Evolutionary conservation across 2,113 vertebrate genomes (phyloP).

Genomic region (Phodopus roborovskii): DNA sequence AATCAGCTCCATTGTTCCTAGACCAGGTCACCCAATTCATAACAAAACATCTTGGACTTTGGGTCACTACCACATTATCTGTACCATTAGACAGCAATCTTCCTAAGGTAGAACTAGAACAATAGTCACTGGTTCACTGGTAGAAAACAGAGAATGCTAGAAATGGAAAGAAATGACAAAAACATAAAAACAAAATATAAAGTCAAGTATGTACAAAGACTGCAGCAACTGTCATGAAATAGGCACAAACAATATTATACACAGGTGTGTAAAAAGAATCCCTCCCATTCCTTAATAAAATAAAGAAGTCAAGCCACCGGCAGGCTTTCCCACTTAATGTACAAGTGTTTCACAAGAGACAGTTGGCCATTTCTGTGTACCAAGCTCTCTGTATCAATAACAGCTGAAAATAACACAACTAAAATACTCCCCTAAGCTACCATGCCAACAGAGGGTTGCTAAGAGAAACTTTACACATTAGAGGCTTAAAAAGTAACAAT

Average conservation of each 20-base stretch:
- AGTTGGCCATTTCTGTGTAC: not conserved
- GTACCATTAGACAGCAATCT: conserved; percentile 57
- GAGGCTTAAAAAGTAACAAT: conserved; percentile 58
- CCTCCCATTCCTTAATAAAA: not conserved
- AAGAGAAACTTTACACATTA: conserved; percentile 11
- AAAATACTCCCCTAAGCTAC: conserved; percentile 46
- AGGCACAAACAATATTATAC: not conserved
- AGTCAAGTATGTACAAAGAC: conserved; percentile 39
- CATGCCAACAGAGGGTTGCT: conserved; percentile 32
- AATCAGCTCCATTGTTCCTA: not conserved
- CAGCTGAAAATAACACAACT: conserved; percentile 39
- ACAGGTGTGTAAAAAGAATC: conserved; percentile 22
- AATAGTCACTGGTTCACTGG: conserved; percentile 39
- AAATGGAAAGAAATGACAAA: conserved; percentile 52
- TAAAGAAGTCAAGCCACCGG: conserved; percentile 49
- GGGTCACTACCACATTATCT: conserved; percentile 6
- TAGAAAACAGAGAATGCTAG: conserved; percentile 44
- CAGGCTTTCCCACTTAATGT: not conserved
- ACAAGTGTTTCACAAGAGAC: not conserved
- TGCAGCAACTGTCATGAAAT: conserved; percentile 26
- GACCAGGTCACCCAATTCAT: conserved; percentile 23
- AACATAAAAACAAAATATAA: conserved; percentile 61
- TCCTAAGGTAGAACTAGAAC: conserved; percentile 24
- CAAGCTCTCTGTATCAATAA: conserved; percentile 15
- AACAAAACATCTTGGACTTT: conserved; percentile 23